Base-by-base conservation (phyloP, 1,140 invertebrate species). In the Adelges cooleyi region DNA sequence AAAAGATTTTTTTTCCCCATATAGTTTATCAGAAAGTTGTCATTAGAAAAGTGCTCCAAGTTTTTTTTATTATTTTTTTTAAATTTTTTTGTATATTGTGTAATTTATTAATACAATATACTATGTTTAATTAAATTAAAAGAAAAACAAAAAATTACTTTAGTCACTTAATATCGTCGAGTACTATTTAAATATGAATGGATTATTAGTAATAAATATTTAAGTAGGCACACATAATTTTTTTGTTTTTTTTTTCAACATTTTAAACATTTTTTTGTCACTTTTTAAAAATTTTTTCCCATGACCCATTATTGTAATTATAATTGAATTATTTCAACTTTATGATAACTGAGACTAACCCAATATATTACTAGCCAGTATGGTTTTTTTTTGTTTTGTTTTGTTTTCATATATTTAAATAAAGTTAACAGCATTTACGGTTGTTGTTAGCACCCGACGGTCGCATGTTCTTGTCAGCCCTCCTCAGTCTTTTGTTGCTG, bases 391-490 rank as follows among this genome's bases (percentile, higher is more conserved):
- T n/a, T n/a, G 53, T 22, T 59, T 44, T 53, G 33, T 27, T 52
- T 38, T 38, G n/a, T 52, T 33, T 54, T 53, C n/a, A n/a, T 33
- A 33, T 33, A 33, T 33, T 5, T 33, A 6, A 33, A 33, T 56
- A 29, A 11, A 62, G 13, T 62, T 72, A 72, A 65, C 67, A 85
- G 78, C 83, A 85, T 79, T 86, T 86, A 75, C 84, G 82, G 73
- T 86, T 85, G 77, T 85, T 86, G 74, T 85, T 85, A 67, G 81
- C 83, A 69, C 81, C 79, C 68, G 83, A 84, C 69, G 78, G 77
- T 71, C 82, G 80, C 70, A 80, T 79, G 70, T 83, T 79, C 67
- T 81, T 79, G 70, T 85, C 81, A 50, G 77, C 75, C 66, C 84
- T 80, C 65, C 84, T 79, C 67, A 80, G 80, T 59, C 80, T 80